Evolutionary conservation across 2,888 invertebrate species (phyloP).

Genomic region (Clostera curtula): DNA sequence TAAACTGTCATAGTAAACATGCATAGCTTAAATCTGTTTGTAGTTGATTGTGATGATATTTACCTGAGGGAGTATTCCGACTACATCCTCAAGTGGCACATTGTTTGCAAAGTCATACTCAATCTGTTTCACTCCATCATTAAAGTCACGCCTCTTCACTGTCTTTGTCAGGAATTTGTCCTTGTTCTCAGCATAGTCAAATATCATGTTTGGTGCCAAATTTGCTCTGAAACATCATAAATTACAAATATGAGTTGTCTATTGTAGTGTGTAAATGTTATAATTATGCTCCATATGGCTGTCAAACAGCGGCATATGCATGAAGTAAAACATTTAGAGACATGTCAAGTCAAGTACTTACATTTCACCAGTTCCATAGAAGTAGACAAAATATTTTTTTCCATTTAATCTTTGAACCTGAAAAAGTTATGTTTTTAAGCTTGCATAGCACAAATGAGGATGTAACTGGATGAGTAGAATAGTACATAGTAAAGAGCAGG

Average conservation of each 20-base stretch:
- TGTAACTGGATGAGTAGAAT: too few species aligned
- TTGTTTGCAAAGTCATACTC: conserved; percentile 83
- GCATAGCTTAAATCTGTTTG: too few species aligned
- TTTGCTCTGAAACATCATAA: conserved; percentile 71
- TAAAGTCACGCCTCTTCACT: conserved; percentile 87
- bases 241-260: neutral
- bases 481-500: too few species aligned
- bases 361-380: conserved; percentile 97
- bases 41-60: conserved; percentile 6
- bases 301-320: too few species aligned
- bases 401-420: conserved; percentile 79
- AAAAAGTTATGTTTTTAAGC: conserved; percentile 34
- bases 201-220: conserved; percentile 89
- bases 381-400: conserved; percentile 89
- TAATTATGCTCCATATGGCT: too few species aligned
- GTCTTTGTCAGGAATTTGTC: conserved; percentile 84
- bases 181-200: conserved; percentile 86
- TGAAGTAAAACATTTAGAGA: neutral
- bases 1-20: too few species aligned
- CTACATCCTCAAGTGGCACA: conserved; percentile 56
- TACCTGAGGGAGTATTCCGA: conserved; percentile 41
- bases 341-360: conserved; percentile 63
- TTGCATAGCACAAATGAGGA: too few species aligned
- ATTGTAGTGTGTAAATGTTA: too few species aligned
- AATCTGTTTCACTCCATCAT: conserved; percentile 91